Conservation (phyloP, 2,888 invertebrate species). For the Nomada flava region DNA sequence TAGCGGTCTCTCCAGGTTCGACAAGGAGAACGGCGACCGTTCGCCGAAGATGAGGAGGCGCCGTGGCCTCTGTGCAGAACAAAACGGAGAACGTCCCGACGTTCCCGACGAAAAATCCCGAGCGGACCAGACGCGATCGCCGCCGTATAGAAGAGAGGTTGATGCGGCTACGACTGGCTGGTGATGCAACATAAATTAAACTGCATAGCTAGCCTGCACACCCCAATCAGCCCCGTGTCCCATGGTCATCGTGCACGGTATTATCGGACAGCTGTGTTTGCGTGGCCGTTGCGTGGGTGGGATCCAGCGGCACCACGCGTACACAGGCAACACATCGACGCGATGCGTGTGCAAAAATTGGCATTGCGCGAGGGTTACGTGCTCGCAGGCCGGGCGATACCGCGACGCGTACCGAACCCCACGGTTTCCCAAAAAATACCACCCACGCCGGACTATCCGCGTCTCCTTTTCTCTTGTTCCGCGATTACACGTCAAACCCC, state of each 20-base stretch:
- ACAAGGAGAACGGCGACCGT: neutral
- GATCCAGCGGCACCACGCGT: constrained; percentile 62
- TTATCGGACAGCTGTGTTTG: constrained; percentile 73
- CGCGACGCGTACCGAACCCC: constrained; percentile 47
- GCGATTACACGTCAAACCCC: constrained; percentile 52
- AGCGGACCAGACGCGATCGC: constrained; percentile 24
- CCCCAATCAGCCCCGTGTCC: constrained; percentile 80
- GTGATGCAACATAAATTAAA: constrained; percentile 81
- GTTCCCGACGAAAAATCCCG: neutral
- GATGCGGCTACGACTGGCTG: constrained; percentile 77
- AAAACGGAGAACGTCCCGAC: neutral
- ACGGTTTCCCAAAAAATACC: constrained; percentile 70
- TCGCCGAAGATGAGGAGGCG: constrained; percentile 8
- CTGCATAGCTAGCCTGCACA: constrained; percentile 78
- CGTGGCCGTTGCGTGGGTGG: constrained; percentile 67
- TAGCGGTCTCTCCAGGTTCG: constrained; percentile 2
- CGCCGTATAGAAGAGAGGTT: constrained; percentile 56
- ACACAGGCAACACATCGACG: constrained; percentile 29
- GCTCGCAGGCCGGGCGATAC: constrained; percentile 59
- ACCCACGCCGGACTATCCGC: constrained; percentile 25
- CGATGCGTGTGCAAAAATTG: constrained; percentile 74
- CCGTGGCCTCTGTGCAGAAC: neutral
- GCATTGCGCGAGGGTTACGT: constrained; percentile 73
- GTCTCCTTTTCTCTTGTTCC: constrained; percentile 14
- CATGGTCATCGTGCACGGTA: constrained; percentile 78